Evolutionary conservation across 2,797 vertebrate genomes (phyloP).

Genomic region (Cephalopachus bancanus): DNA sequence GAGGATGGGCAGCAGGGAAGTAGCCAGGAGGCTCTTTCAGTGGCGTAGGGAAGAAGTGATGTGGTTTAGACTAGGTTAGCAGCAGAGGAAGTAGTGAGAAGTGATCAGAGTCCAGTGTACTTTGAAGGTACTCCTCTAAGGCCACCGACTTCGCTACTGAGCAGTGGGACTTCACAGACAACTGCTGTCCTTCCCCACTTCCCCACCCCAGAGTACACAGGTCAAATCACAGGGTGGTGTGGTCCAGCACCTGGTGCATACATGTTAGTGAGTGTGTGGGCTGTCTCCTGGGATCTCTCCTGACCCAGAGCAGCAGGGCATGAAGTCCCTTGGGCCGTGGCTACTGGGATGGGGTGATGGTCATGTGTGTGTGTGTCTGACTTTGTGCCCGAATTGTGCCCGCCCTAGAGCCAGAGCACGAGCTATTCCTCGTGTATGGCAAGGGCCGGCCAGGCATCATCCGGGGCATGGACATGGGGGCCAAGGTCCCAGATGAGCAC

Average conservation of each 20-base stretch:
- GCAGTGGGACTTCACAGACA: not conserved
- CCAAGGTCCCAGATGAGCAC: conserved; percentile 97
- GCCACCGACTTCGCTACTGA: not conserved
- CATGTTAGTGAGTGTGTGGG: not conserved
- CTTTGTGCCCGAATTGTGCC: not conserved
- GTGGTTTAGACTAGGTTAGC: not conserved
- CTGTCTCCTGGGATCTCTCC: not conserved
- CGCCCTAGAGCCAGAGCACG: conserved; percentile 95
- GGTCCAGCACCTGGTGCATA: not conserved
- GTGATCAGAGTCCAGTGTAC: not conserved
- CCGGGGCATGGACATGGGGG: conserved; percentile 97
- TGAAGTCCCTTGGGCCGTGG: not conserved
- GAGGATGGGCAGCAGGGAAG: not conserved
- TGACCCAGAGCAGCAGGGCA: not conserved
- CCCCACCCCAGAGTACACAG: not conserved
- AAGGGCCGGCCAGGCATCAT: conserved; percentile 98
- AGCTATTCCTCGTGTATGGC: conserved; percentile 97
- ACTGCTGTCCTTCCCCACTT: not conserved
- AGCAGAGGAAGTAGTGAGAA: conserved; percentile 43
- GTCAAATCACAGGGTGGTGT: not conserved
- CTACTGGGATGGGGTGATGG: accelerated
- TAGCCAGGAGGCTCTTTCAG: not conserved
- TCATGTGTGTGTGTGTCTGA: not conserved
- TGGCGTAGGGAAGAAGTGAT: not conserved
- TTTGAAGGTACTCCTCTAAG: not conserved